Evolutionary conservation across 2,113 vertebrate genomes (phyloP).

Genomic region (Athene noctua): DNA sequence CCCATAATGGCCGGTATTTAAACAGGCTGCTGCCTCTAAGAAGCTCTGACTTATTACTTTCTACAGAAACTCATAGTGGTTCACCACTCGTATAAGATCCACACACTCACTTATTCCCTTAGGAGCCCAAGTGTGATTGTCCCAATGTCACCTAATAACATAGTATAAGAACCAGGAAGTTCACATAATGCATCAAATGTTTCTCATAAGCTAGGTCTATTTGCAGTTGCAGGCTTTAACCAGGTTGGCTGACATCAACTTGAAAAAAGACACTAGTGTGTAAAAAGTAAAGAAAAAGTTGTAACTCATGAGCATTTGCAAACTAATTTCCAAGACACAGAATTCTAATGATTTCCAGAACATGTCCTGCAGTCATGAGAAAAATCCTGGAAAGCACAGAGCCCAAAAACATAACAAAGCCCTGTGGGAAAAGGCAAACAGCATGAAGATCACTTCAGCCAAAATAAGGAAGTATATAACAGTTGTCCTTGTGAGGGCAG

Average conservation of each 20-base stretch:
- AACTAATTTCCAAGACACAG: background rate
- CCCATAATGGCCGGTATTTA: background rate
- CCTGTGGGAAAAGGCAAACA: background rate
- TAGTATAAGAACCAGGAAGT: background rate
- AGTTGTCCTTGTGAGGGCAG: background rate
- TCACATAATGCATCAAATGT: background rate
- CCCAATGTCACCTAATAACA: background rate
- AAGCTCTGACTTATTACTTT: background rate
- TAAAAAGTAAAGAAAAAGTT: background rate
- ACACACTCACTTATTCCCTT: background rate
- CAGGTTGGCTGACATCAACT: background rate
- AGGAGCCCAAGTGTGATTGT: background rate
- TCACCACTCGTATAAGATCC: background rate
- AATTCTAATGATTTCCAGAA: conserved; percentile 42
- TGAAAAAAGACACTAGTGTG: background rate
- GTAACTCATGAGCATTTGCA: background rate
- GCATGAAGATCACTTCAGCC: background rate
- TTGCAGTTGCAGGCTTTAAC: background rate
- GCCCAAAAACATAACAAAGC: background rate
- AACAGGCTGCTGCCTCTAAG: background rate
- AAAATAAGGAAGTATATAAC: background rate
- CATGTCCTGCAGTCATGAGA: background rate
- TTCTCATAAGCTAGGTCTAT: background rate
- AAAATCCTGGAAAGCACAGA: conserved; percentile 41
- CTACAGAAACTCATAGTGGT: background rate